Base-by-base conservation (phyloP, 2,888 invertebrate species). In the Himalopsyche japonica region DNA sequence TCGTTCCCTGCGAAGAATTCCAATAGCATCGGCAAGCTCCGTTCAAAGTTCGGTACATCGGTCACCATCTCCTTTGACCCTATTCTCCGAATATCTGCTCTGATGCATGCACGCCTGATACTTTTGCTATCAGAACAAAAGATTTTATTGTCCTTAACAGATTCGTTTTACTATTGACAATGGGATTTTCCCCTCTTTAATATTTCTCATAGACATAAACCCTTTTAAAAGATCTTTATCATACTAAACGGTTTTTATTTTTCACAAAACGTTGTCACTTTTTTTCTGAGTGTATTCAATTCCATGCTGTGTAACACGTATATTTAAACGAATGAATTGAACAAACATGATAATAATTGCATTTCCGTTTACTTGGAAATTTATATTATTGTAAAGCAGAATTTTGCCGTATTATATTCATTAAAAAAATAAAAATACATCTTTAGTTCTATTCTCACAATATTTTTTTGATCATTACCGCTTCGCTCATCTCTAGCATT, bases 11-110 rank as follows among this genome's bases (percentile, higher is more conserved):
- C n/a, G 64, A 83, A 86, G 84, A 86, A 84, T 86, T 86, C 83
- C 86, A 86, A 86, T 86, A 84, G 86, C 76, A 81, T 48, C 81
- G 43, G 84, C 76, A 48, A 49, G 76, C 81, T 83, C 79, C 79
- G 81, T 79, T 43, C 80, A 84, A 84, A 86, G 81, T 49, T 79
- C 49, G 82, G 79, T 79, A 86, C 86, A 86, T 86, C 86, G 86
- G 86, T 84, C 84, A 86, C 86, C 79, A 76, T 79, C 83, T 79
- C 80, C 83, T 83, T 83, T 83, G 64, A 81, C 79, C 82, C 82
- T 79, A 24, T 64, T 47, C 79, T 70, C 12, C 8, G 70, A 70
- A 70, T 70, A 70, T 70, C 70, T 82, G 37, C 79, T 32, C 64
- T 64, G 70, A 82, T 79, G 24, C 48, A 79, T 82, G 78, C 57